These are phyloP conservation scores for Protobothrops flavoviridis DNA, from an alignment of 2,113 vertebrate genomes.

Conservation along the genomic window DNA sequence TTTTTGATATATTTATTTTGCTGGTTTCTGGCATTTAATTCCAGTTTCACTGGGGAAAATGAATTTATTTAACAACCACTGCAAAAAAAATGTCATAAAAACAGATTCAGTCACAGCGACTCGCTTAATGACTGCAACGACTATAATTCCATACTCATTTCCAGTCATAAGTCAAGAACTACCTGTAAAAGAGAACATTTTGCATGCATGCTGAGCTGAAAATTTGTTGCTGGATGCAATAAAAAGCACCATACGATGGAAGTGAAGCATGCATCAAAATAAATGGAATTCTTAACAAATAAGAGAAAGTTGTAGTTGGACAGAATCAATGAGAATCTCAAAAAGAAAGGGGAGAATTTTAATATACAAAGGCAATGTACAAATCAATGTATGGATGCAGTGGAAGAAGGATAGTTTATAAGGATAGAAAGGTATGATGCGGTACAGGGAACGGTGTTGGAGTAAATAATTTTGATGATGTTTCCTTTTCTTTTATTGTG, in stretches of 20 bases:
- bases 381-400: not conserved
- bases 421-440: not conserved
- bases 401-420: not conserved
- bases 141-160: not conserved
- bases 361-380: not conserved
- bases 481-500: not conserved
- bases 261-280: not conserved
- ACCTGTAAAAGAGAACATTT: not conserved
- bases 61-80: not conserved
- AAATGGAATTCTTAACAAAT: not conserved
- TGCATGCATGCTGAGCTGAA: not conserved
- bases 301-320: not conserved
- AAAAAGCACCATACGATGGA: not conserved
- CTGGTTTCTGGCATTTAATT: not conserved
- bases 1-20: not conserved
- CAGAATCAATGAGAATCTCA: not conserved
- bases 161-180: not conserved
- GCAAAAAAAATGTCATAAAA: not conserved
- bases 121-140: not conserved
- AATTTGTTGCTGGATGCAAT: not conserved
- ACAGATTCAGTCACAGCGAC: not conserved
- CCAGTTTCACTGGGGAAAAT: not conserved
- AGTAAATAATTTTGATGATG: not conserved
- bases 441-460: not conserved
- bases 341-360: not conserved